A percentile compares a stretch with the other conserved stretches of the same genome.
Conservation (phyloP, 1,140 invertebrate species). For the Mamestra configurata region DNA sequence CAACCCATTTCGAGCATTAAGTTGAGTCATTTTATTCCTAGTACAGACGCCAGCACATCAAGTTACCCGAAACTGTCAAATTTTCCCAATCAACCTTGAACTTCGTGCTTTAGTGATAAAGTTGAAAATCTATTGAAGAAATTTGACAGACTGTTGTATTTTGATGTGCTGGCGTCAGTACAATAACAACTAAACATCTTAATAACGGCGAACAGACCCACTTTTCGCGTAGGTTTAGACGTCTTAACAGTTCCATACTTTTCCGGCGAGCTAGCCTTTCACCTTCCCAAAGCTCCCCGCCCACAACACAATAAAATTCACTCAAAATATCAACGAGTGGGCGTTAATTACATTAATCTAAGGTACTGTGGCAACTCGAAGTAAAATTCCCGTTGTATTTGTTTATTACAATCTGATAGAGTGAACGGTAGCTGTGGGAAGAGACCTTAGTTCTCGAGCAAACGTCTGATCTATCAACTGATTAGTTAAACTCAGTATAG, state of each 20-base stretch:
- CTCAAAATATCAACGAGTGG: slow-evolving; percentile 54
- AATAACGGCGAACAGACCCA: background rate
- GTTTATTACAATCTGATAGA: slow-evolving; percentile 65
- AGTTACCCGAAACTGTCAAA: too few species aligned
- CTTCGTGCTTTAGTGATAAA: too few species aligned
- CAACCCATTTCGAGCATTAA: too few species aligned
- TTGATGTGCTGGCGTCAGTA: too few species aligned
- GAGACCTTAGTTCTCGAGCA: slow-evolving; percentile 40
- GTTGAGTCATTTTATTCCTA: too few species aligned
- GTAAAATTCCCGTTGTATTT: slow-evolving; percentile 72
- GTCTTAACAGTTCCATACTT: background rate
- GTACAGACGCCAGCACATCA: too few species aligned
- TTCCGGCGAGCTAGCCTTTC: background rate
- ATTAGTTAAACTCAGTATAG: slow-evolving; percentile 11
- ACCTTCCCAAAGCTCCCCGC: background rate
- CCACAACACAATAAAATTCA: slow-evolving; percentile 41
- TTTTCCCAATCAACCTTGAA: too few species aligned
- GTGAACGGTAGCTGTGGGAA: slow-evolving; percentile 57
- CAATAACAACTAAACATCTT: background rate
- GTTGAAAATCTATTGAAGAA: too few species aligned
- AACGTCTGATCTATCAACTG: slow-evolving; percentile 48
- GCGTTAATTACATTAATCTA: slow-evolving; percentile 70
- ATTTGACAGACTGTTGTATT: too few species aligned
- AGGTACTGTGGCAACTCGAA: slow-evolving; percentile 45
- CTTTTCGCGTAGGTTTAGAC: slow-evolving; percentile 1